Conservation (phyloP, 2,888 invertebrate species). For the Apoda limacodes region DNA sequence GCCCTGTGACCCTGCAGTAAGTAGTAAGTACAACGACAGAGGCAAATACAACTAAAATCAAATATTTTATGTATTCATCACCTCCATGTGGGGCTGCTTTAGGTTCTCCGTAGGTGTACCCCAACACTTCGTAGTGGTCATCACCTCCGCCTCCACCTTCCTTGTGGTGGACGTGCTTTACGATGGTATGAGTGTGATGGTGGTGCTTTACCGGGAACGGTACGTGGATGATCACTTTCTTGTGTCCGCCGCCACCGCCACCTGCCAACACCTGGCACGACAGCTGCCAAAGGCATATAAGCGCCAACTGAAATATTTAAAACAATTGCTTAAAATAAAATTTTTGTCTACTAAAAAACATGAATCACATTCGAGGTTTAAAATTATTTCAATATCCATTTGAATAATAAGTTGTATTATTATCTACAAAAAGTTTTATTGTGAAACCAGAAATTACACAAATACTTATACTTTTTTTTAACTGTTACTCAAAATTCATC, state of each 20-base stretch:
- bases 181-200: slow-evolving; percentile 82
- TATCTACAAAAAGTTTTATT: too few species aligned
- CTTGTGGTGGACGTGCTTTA: slow-evolving; percentile 77
- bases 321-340: slow-evolving; percentile 12
- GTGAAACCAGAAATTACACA: too few species aligned
- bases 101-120: slow-evolving; percentile 75
- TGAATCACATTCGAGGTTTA: too few species aligned
- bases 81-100: slow-evolving; percentile 65
- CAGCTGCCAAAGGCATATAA: slow-evolving; percentile 48
- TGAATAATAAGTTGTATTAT: too few species aligned
- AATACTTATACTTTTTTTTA: too few species aligned
- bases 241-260: slow-evolving; percentile 69
- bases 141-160: slow-evolving; percentile 66
- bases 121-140: slow-evolving; percentile 76
- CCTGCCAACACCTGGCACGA: slow-evolving; percentile 43
- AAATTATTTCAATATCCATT: too few species aligned
- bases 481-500: too few species aligned
- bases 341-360: slow-evolving; percentile 12
- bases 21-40: too few species aligned
- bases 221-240: slow-evolving; percentile 83
- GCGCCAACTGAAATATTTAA: slow-evolving; percentile 49
- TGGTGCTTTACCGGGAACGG: slow-evolving; percentile 81
- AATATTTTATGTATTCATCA: too few species aligned
- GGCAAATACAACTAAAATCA: too few species aligned
- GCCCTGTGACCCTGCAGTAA: too few species aligned